Conservation (phyloP, 1,140 invertebrate genomes). For the Drosophila pachea region DNA sequence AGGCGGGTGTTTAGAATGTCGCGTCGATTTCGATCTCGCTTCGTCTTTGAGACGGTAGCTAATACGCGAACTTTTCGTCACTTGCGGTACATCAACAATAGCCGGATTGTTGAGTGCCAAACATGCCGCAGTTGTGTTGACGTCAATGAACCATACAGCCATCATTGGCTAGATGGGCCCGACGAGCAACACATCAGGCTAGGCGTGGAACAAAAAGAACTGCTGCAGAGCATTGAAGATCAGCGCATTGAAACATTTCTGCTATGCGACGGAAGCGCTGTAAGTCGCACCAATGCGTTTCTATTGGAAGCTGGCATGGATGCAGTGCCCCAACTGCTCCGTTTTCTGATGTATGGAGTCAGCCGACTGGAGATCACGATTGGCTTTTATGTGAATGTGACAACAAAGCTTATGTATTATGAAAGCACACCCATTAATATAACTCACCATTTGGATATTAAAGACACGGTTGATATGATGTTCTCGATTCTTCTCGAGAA, state of each 20-base stretch:
- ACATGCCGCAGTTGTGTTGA: conserved; percentile 40
- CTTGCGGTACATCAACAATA: conserved; percentile 32
- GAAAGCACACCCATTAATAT: conserved; percentile 44
- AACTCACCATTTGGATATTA: conserved; percentile 51
- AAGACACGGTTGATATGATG: conserved; percentile 54
- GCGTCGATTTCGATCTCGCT: conserved; percentile 36
- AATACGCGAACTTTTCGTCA: conserved; percentile 45
- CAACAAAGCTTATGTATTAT: conserved; percentile 39
- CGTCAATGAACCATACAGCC: conserved; percentile 43
- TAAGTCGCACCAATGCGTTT: conserved; percentile 45
- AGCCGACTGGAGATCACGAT: conserved; percentile 38
- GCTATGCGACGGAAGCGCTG: conserved; percentile 51
- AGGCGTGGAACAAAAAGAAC: conserved; percentile 15
- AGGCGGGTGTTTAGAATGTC: conserved; percentile 33
- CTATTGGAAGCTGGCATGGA: conserved; percentile 55
- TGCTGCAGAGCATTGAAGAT: conserved; percentile 44
- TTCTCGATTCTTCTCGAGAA: conserved; percentile 57
- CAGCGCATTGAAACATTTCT: conserved; percentile 49
- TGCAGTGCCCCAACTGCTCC: conserved; percentile 49
- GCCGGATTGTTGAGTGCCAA: conserved; percentile 28
- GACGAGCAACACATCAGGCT: conserved; percentile 35
- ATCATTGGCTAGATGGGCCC: conserved; percentile 40
- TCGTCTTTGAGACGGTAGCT: conserved; percentile 41
- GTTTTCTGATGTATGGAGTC: conserved; percentile 48
- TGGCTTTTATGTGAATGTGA: conserved; percentile 56